These are phyloP conservation scores for Microctenopoma steveboyesi DNA, from an alignment of 2,797 vertebrate species.

Conservation along the genomic window DNA sequence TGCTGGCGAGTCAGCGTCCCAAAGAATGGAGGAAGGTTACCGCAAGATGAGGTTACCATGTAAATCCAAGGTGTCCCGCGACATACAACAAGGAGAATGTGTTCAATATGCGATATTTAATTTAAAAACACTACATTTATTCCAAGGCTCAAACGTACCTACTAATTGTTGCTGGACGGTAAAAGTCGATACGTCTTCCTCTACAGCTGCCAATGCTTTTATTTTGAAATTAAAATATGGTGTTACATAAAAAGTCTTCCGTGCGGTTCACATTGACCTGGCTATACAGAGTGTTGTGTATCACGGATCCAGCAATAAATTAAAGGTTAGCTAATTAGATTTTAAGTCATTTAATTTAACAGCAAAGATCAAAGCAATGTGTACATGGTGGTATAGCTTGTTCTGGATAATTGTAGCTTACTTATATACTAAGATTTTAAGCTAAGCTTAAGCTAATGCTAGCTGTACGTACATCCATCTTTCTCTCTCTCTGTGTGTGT, in stretches of 20 bases:
- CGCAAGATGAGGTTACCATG: not conserved
- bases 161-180: not conserved
- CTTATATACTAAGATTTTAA: not conserved
- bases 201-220: constrained; percentile 28
- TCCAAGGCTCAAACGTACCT: not conserved
- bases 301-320: constrained; percentile 6
- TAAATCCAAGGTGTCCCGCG: not conserved
- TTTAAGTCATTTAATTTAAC: not conserved
- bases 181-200: accelerated
- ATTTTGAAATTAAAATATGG: constrained; percentile 65
- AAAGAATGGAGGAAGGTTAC: constrained; percentile 4
- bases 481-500: too few species aligned
- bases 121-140: not conserved
- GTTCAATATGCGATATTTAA: not conserved
- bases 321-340: constrained; percentile 49
- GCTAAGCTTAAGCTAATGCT: constrained; percentile 18
- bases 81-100: not conserved
- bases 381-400: accelerated
- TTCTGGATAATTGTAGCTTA: not conserved
- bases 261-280: constrained; percentile 12
- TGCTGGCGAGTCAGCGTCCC: not conserved
- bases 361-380: not conserved
- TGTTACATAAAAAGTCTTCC: constrained; percentile 64
- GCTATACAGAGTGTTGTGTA: not conserved
- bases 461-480: not conserved